Evolutionary conservation across 2,113 vertebrate species (phyloP).

Genomic region (Corythornis vintsioides): DNA sequence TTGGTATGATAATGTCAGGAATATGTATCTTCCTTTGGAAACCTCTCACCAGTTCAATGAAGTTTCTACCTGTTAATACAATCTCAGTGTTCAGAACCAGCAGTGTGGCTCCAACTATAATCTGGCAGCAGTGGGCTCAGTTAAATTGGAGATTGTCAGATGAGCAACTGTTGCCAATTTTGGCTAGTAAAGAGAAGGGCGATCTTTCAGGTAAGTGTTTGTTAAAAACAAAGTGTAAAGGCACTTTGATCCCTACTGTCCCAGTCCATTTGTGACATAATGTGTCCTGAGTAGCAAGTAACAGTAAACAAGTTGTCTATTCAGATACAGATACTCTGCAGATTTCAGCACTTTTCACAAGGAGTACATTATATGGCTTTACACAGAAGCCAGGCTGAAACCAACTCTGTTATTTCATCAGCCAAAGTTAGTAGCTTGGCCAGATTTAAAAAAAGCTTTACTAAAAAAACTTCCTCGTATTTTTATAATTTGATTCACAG

Average conservation of each 20-base stretch:
- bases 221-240: background rate
- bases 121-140: background rate
- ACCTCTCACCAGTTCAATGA: background rate
- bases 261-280: background rate
- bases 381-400: background rate
- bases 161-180: background rate
- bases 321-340: background rate
- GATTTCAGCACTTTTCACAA: background rate
- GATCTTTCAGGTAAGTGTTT: background rate
- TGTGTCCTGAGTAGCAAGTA: background rate
- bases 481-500: background rate
- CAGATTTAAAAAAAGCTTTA: background rate
- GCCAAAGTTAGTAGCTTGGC: background rate
- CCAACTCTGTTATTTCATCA: background rate
- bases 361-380: background rate
- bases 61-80: background rate
- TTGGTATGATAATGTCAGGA: background rate
- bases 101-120: rapidly evolving
- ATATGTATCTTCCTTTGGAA: background rate
- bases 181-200: background rate
- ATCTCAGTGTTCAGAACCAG: background rate
- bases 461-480: background rate
- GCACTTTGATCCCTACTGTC: background rate
- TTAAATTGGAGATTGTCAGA: background rate
- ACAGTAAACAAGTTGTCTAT: background rate